Evolutionary conservation across 1,140 invertebrate genomes (phyloP), one percentile per base, ranked within the genome.

Genomic region (Ooceraea biroi): DNA sequence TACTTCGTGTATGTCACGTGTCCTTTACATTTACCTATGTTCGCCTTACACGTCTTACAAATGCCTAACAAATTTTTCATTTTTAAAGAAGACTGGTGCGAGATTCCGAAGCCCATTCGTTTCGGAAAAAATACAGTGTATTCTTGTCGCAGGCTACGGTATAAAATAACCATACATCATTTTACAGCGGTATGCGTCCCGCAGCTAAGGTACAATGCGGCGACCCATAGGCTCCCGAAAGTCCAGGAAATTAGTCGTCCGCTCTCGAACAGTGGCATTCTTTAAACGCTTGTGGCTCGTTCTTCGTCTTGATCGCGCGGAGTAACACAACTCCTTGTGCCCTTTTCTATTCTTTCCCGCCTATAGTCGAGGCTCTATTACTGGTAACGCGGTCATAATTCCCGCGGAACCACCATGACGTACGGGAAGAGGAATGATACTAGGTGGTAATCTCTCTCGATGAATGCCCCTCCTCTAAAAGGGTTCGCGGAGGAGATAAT

Each of bases 311-410:
- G 41, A 72, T 72, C 77, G 44, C 41, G 4, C 57, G 19, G 22
- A 69, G 0, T 27, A 14, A 30, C 2, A 7, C 52, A n/a, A 55
- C 52, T 46, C 52, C 30, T n/a, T n/a, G n/a, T n/a, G n/a, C n/a
- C n/a, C n/a, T 36, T 4, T 74, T 17, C 55, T 74, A 50, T 65
- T 58, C 48, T 11, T 25, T 57, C 46, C 19, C 30, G 46, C 72
- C 72, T 63, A 50, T 46, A 36, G 17, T 36, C 22, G 57, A 55
- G 36, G 11, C 17, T 50, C 87, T 85, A 92, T 92, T 92, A 92
- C 76, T 85, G 88, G 90, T 90, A 92, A 91, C 83, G 89, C 76
- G 85, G 86, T 86, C 90, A 91, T 92, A 92, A 92, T 89, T 92
- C 85, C 87, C 80, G 85, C 85, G 80, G 85, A 90, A 92, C 91